Conservation (phyloP, 2,797 vertebrate species). For the Urosaurus nigricauda region DNA sequence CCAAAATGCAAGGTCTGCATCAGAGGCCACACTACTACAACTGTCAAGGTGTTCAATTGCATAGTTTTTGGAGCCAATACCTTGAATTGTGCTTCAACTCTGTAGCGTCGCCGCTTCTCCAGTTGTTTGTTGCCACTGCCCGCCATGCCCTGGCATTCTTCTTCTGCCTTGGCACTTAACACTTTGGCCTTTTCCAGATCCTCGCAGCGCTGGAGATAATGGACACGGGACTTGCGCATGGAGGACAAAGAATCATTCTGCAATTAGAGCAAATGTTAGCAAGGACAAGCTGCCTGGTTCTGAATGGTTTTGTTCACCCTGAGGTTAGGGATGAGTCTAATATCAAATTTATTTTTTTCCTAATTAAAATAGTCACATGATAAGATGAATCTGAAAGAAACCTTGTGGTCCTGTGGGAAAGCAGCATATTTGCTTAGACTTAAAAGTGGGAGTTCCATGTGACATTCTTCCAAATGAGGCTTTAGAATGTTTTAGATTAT, state of each 20-base stretch:
- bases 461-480: not conserved
- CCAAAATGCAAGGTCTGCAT: not conserved
- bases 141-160: slow-evolving; percentile 71
- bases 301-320: not conserved
- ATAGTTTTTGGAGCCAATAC: slow-evolving; percentile 61
- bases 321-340: not conserved
- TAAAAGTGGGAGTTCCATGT: not conserved
- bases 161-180: slow-evolving; percentile 81
- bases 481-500: not conserved
- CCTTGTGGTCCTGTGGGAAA: not conserved
- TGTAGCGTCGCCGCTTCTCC: slow-evolving; percentile 89
- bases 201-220: slow-evolving; percentile 89
- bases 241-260: slow-evolving; percentile 85
- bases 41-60: not conserved
- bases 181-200: slow-evolving; percentile 88
- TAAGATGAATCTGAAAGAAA: not conserved
- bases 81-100: slow-evolving; percentile 90
- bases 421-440: not conserved
- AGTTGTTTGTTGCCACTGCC: slow-evolving; percentile 85
- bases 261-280: not conserved
- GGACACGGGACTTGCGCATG: slow-evolving; percentile 88
- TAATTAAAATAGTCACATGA: not conserved
- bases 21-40: not conserved
- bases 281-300: not conserved
- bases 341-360: not conserved